Conservation (phyloP, 2,888 invertebrate genomes). For the Cheilosia impressa region DNA sequence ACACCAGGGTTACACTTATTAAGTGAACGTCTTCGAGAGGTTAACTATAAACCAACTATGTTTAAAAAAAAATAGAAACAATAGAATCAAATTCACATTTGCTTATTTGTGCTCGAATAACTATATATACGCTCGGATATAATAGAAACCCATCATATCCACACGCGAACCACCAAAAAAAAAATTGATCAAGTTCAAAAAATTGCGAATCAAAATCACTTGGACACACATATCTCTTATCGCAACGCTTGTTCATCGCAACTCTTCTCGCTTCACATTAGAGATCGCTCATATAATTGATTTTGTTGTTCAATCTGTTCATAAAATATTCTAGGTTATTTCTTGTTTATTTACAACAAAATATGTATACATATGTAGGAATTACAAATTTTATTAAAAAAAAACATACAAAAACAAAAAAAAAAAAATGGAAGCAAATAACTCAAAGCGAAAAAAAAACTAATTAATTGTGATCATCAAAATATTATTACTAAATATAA, state of each 20-base stretch:
- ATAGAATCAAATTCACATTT: too few species aligned
- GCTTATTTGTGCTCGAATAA: too few species aligned
- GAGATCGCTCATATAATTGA: not conserved
- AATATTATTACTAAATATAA: slow-evolving; percentile 53
- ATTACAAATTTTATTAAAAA: slow-evolving; percentile 27
- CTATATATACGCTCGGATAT: too few species aligned
- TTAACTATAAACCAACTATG: too few species aligned
- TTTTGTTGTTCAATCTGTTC: slow-evolving; percentile 27
- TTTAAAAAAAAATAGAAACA: too few species aligned
- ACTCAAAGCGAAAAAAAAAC: slow-evolving; percentile 45
- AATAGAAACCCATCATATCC: not conserved
- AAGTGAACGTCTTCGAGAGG: too few species aligned
- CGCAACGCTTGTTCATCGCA: not conserved
- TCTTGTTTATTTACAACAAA: slow-evolving; percentile 28
- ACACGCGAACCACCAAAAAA: not conserved
- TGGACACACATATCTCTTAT: slow-evolving; percentile 1
- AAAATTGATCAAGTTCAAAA: too few species aligned
- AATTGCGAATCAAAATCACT: not conserved
- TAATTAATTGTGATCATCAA: slow-evolving; percentile 73
- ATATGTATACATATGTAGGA: slow-evolving; percentile 33
- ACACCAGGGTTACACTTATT: too few species aligned
- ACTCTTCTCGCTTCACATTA: slow-evolving; percentile 6
- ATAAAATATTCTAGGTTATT: slow-evolving; percentile 16
- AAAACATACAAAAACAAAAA: slow-evolving; percentile 16
- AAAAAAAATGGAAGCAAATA: slow-evolving; percentile 35